These are phyloP conservation scores for Solen grandis DNA, from an alignment of 1,140 invertebrate species.

Conservation along the genomic window DNA sequence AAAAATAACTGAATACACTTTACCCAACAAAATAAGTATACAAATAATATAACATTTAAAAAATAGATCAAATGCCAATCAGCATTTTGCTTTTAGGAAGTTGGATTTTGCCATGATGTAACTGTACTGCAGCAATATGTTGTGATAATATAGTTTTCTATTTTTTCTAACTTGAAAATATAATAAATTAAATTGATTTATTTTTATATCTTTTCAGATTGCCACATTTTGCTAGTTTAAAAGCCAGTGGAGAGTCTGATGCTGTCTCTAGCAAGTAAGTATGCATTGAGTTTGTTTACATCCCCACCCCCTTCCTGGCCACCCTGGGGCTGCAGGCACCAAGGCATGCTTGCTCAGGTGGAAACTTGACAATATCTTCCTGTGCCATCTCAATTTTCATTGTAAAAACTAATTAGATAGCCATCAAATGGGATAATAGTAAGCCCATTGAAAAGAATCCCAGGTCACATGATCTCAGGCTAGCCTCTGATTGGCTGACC, in stretches of 20 bases:
- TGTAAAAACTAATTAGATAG: slow-evolving; percentile 41
- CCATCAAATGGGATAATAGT: slow-evolving; percentile 34
- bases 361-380: slow-evolving; percentile 1
- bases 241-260: slow-evolving; percentile 3
- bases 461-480: slow-evolving; percentile 32
- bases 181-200: too few relatives aligned
- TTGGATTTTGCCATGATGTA: too few relatives aligned
- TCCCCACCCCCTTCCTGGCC: neutral
- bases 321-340: neutral
- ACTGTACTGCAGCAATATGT: too few relatives aligned
- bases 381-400: slow-evolving; percentile 16
- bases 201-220: too few relatives aligned
- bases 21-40: too few relatives aligned
- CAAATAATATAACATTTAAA: too few relatives aligned
- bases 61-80: too few relatives aligned
- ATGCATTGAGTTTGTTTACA: neutral
- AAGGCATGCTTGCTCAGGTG: neutral
- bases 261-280: slow-evolving; percentile 16
- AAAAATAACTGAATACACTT: too few relatives aligned
- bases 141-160: too few relatives aligned
- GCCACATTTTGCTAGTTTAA: neutral
- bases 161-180: too few relatives aligned
- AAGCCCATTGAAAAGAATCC: slow-evolving; percentile 26
- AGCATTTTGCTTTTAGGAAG: too few relatives aligned
- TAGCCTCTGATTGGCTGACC: slow-evolving; percentile 33